phyloP scores from a whole-genome alignment of 2,797 vertebrate genomes.

The Halcyon smyrnensis region DNA sequence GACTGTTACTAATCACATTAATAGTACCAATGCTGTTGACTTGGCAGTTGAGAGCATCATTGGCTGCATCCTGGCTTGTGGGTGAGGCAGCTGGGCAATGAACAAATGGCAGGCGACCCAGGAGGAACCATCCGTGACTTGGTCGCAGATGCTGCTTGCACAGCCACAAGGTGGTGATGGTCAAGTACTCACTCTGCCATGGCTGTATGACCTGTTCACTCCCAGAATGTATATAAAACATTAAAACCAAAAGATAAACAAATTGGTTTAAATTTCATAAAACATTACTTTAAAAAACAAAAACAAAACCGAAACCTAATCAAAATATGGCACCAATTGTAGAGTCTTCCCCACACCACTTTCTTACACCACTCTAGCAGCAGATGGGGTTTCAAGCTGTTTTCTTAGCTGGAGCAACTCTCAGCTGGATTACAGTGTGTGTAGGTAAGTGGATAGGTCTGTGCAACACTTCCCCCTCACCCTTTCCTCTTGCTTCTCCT shows the following conservation, averaged over 20 bases:
- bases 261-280: neutral
- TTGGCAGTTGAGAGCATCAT: slow-evolving; percentile 51
- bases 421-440: neutral
- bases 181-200: neutral
- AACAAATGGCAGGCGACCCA: slow-evolving; percentile 40
- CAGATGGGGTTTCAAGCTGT: neutral
- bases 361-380: neutral
- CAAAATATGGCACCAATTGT: neutral
- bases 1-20: neutral
- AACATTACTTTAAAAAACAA: neutral
- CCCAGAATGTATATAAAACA: neutral
- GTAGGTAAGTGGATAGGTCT: neutral
- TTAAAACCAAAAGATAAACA: neutral
- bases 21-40: neutral
- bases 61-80: slow-evolving; percentile 44
- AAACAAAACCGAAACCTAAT: no score
- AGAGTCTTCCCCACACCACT: neutral
- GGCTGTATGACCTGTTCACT: neutral
- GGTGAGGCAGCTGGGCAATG: slow-evolving; percentile 34
- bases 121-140: neutral
- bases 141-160: neutral
- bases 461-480: neutral
- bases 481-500: slow-evolving; percentile 6
- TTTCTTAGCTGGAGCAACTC: neutral
- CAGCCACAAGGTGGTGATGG: neutral